A percentile compares a stretch with the other conserved stretches of the same genome.
Evolutionary conservation across 1,140 invertebrate genomes (phyloP).

Genomic region (Semibalanus balanoides): DNA sequence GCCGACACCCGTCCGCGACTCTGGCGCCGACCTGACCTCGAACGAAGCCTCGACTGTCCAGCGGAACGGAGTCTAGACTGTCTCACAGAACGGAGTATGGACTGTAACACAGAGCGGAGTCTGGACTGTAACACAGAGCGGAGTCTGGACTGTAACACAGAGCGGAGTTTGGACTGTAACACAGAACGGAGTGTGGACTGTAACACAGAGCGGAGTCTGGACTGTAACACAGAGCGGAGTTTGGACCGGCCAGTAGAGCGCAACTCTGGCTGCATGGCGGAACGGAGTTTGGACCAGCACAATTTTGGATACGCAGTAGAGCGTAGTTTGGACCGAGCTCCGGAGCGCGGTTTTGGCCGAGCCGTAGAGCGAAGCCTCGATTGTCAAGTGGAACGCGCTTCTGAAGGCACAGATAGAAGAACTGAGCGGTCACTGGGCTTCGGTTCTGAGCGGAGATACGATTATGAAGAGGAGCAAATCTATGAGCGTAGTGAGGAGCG

Average conservation of each 20-base stretch:
- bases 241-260: neutral
- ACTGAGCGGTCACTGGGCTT: neutral
- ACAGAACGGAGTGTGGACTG: too few species aligned
- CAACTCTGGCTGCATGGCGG: neutral
- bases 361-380: neutral
- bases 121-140: too few species aligned
- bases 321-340: neutral
- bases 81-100: too few species aligned
- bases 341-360: neutral
- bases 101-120: too few species aligned
- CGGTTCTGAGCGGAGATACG: neutral
- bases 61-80: neutral
- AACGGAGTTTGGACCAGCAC: neutral
- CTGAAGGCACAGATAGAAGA: neutral
- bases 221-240: too few species aligned
- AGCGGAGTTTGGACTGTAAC: too few species aligned
- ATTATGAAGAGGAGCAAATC: neutral
- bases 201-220: too few species aligned
- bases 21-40: neutral
- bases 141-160: too few species aligned
- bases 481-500: neutral
- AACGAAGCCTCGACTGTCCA: neutral
- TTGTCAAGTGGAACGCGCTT: neutral
- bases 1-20: neutral
- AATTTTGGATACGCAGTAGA: neutral